A percentile compares a stretch with the other conserved stretches of the same genome.
Evolutionary conservation across 2,797 vertebrate genomes (phyloP).

Genomic region (Lophotriccus pileatus): DNA sequence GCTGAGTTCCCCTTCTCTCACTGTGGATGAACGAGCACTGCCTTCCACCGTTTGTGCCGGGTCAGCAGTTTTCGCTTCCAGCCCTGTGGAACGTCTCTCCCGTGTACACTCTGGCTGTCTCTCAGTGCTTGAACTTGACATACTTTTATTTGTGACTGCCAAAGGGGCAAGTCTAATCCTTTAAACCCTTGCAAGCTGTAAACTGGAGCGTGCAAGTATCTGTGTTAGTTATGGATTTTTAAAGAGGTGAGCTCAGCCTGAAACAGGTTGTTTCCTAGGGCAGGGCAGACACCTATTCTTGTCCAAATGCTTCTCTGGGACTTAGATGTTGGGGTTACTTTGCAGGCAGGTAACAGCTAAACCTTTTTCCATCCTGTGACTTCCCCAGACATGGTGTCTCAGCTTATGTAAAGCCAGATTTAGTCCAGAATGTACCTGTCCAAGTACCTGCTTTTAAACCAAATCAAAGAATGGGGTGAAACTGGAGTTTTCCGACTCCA

Average conservation of each 20-base stretch:
- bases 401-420: conserved; percentile 32
- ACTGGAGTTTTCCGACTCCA: neutral
- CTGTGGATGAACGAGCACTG: neutral
- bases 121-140: neutral
- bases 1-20: neutral
- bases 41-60: neutral
- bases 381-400: neutral
- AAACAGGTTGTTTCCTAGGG: neutral
- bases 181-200: neutral
- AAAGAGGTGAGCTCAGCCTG: neutral
- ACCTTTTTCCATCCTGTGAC: neutral
- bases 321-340: neutral
- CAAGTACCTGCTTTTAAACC: neutral
- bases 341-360: neutral
- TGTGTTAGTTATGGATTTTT: neutral
- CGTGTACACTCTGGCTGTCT: neutral
- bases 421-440: neutral
- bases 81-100: neutral
- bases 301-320: neutral
- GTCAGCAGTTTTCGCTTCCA: neutral
- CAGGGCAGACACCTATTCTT: neutral
- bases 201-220: neutral
- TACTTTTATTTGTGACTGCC: neutral
- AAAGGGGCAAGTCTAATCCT: neutral
- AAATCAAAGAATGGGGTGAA: neutral